Percentiles rank a stretch among this genome's conserved stretches.
Conservation (phyloP, 2,888 invertebrate genomes). For the Sarcophaga variegata region DNA sequence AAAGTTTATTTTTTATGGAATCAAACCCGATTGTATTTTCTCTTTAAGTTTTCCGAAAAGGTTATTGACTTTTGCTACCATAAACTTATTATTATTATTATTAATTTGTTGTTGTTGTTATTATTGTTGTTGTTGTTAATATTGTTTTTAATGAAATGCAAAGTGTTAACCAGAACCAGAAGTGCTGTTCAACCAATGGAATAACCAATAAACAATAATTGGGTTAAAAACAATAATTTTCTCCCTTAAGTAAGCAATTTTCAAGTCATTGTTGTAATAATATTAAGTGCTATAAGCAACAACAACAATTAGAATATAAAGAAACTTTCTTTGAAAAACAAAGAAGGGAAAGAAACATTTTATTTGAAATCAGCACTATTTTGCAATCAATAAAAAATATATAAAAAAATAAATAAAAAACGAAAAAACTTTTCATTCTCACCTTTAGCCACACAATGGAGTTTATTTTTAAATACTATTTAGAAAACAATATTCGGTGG, state of each 20-base stretch:
- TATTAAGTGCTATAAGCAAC: conserved; percentile 13
- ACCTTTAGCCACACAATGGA: neutral
- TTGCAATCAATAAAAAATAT: conserved; percentile 19
- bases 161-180: conserved; percentile 22
- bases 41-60: conserved; percentile 9
- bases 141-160: conserved; percentile 12
- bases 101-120: too few species aligned
- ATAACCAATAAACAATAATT: conserved; percentile 21
- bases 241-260: conserved; percentile 47
- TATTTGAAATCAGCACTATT: conserved; percentile 57
- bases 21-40: neutral
- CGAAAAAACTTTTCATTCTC: too few species aligned
- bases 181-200: conserved; percentile 5
- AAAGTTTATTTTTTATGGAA: neutral
- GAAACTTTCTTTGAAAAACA: conserved; percentile 22
- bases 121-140: neutral
- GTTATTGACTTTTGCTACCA: conserved; percentile 42
- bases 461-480: too few species aligned
- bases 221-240: conserved; percentile 32
- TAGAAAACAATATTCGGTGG: too few species aligned
- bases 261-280: conserved; percentile 27
- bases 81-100: neutral
- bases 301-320: conserved; percentile 54
- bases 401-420: too few species aligned
- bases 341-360: neutral